Evolutionary conservation across 37 sponge, comb jelly and placozoan species (phyloP).

Genomic region (Amphimedon queenslandica): DNA sequence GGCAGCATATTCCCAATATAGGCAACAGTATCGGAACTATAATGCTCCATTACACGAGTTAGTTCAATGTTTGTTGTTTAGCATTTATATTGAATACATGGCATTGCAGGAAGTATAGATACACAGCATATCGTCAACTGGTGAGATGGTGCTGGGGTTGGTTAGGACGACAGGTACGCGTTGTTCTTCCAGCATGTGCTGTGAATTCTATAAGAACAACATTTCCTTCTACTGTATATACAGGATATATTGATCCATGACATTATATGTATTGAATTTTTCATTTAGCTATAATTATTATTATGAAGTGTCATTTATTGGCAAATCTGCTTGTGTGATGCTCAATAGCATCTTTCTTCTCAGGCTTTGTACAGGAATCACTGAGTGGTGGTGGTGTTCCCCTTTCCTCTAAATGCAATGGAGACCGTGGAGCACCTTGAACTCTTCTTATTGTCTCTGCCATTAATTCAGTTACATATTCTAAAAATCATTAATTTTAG

Average conservation of each 20-base stretch:
- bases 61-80: no score
- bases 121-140: no score
- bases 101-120: background rate
- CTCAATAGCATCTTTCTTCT: slow-evolving; percentile 4
- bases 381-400: background rate
- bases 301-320: no score
- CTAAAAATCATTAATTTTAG: background rate
- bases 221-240: slow-evolving; percentile 19
- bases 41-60: no score
- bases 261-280: background rate
- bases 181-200: background rate
- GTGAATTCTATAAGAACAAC: slow-evolving; percentile 1
- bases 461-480: background rate
- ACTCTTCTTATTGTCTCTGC: background rate
- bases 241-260: slow-evolving; percentile 28
- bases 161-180: slow-evolving; percentile 7
- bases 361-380: background rate
- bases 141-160: no score
- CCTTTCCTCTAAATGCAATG: no score
- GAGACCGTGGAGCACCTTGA: no score
- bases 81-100: background rate
- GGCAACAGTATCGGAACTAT: no score
- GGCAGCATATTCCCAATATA: slow-evolving; percentile 37
- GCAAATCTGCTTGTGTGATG: slow-evolving; percentile 11
- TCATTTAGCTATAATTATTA: no score